phyloP scores from a whole-genome alignment of 1,140 invertebrate species.

The Agrypnia vestita region DNA sequence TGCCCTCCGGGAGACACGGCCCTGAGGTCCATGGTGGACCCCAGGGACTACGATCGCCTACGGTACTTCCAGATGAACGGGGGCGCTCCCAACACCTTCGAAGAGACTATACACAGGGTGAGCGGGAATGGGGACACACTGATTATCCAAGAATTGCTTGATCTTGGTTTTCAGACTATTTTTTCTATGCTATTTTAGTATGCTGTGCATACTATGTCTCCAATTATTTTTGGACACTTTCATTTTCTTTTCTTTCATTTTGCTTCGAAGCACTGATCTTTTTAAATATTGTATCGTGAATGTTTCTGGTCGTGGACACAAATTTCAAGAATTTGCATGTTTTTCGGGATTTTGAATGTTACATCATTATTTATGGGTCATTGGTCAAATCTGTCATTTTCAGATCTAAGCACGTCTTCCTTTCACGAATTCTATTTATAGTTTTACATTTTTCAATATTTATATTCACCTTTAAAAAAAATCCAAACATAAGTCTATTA shows the following conservation, averaged over 20 bases:
- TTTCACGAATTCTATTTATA: too few relatives aligned
- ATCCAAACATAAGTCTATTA: too few relatives aligned
- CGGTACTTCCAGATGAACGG: slow-evolving; percentile 86
- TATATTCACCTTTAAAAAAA: too few relatives aligned
- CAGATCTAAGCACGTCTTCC: too few relatives aligned
- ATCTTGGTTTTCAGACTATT: slow-evolving; percentile 27
- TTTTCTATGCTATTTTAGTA: too few relatives aligned
- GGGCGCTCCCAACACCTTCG: slow-evolving; percentile 84
- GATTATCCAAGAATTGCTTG: slow-evolving; percentile 34
- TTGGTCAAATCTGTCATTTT: too few relatives aligned
- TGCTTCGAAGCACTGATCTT: neutral
- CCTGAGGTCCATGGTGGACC: slow-evolving; percentile 82
- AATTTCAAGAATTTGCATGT: slow-evolving; percentile 4
- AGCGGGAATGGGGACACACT: slow-evolving; percentile 61
- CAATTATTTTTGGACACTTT: neutral
- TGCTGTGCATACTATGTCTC: neutral
- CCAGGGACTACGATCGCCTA: slow-evolving; percentile 83
- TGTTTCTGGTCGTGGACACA: neutral
- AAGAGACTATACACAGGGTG: slow-evolving; percentile 90
- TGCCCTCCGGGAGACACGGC: slow-evolving; percentile 79
- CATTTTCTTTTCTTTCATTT: neutral
- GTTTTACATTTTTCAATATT: too few relatives aligned
- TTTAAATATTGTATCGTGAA: neutral
- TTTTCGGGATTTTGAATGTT: neutral
- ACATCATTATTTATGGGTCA: too few relatives aligned